These are phyloP conservation scores for Hippocampus kuda DNA, from an alignment of 2,797 vertebrate species.

Conservation along the genomic window DNA sequence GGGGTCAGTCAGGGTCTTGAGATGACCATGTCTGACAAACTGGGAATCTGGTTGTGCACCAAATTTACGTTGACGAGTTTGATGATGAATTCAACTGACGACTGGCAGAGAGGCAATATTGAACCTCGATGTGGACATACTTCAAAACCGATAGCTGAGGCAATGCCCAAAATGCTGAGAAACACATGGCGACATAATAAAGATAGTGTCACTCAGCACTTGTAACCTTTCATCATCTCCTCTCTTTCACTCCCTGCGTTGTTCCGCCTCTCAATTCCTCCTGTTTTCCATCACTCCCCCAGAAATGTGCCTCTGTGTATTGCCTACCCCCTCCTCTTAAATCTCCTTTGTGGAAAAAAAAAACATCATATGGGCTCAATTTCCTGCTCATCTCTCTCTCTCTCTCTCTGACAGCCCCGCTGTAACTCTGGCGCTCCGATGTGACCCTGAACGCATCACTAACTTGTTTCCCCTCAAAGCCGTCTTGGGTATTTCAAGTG, in stretches of 20 bases:
- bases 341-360: slow-evolving; percentile 66
- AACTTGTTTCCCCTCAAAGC: slow-evolving; percentile 24
- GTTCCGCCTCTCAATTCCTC: slow-evolving; percentile 44
- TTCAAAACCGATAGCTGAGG: background rate
- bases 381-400: slow-evolving; percentile 57
- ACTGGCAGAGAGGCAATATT: background rate
- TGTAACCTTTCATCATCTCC: slow-evolving; percentile 18
- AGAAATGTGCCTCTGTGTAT: slow-evolving; percentile 51
- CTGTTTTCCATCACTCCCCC: slow-evolving; percentile 67
- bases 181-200: background rate
- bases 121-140: background rate
- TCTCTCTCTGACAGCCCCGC: slow-evolving; percentile 54
- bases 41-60: no score
- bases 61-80: background rate
- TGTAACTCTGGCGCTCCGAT: slow-evolving; percentile 45
- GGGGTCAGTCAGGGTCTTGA: no score
- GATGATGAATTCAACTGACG: background rate
- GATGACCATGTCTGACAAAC: no score
- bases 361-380: slow-evolving; percentile 73
- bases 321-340: slow-evolving; percentile 49
- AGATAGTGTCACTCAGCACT: slow-evolving; percentile 1
- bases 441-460: slow-evolving; percentile 37
- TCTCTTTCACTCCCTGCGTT: slow-evolving; percentile 16
- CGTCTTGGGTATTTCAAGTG: slow-evolving; percentile 20
- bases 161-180: background rate